phyloP scores from a whole-genome alignment of 2,888 invertebrate species.

The Patella depressa region DNA sequence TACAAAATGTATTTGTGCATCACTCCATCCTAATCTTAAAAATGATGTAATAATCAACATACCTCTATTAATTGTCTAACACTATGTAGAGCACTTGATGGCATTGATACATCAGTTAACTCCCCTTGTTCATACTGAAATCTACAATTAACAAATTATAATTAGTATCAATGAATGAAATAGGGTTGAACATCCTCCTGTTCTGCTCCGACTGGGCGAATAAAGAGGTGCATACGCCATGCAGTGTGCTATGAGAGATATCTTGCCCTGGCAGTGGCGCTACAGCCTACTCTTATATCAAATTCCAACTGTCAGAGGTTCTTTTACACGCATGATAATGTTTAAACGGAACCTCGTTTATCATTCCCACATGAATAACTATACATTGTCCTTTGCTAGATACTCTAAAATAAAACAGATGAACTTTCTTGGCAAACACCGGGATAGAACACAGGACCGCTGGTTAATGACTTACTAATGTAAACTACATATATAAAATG shows the following conservation, averaged over 20 bases:
- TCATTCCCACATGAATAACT: background rate
- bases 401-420: no score
- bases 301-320: no score
- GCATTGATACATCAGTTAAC: constrained; percentile 50
- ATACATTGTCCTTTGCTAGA: background rate
- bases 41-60: background rate
- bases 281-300: no score
- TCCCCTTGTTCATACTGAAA: constrained; percentile 59
- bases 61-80: constrained; percentile 62
- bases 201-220: background rate
- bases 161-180: background rate
- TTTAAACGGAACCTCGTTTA: background rate
- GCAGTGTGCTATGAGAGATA: no score
- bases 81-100: constrained; percentile 54
- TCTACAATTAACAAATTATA: constrained; percentile 40
- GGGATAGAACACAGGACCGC: no score
- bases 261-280: no score
- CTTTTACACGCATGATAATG: no score
- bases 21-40: no score
- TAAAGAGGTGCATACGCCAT: background rate
- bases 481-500: no score
- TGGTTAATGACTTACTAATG: no score
- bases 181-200: background rate
- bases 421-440: no score
- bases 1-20: no score